These are phyloP conservation scores for Heteractis magnifica DNA, from an alignment of 92 coral and sea anemone species.

Conservation along the genomic window DNA sequence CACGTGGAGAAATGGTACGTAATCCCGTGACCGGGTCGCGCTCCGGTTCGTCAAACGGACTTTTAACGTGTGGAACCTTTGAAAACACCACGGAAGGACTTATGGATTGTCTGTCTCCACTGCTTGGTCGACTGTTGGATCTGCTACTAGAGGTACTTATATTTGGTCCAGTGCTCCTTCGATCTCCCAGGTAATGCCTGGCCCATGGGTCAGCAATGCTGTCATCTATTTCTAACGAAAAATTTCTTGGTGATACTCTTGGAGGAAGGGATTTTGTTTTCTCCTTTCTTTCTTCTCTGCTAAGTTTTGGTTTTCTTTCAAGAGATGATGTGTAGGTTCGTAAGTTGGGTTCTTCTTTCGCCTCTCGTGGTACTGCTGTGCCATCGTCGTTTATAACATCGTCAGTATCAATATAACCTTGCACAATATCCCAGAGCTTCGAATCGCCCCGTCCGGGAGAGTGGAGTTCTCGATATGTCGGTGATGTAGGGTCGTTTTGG, in stretches of 20 bases:
- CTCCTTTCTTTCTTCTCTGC: conserved; percentile 24
- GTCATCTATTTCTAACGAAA: conserved; percentile 42
- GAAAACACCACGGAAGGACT: conserved; percentile 48
- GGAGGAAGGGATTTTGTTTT: conserved; percentile 50
- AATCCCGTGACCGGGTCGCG: background rate
- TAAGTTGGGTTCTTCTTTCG: background rate
- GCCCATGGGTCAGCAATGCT: conserved; percentile 60
- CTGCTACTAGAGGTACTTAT: background rate
- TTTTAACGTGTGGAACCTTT: conserved; percentile 63
- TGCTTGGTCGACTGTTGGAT: background rate
- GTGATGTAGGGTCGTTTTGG: background rate
- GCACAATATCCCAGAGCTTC: conserved; percentile 42
- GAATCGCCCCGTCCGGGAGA: conserved; percentile 34
- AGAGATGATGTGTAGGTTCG: conserved; percentile 16
- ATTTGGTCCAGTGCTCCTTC: conserved; percentile 19
- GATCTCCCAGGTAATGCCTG: conserved; percentile 47
- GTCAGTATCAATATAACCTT: conserved; percentile 42
- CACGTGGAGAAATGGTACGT: conserved; percentile 1
- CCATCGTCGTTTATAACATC: conserved; percentile 18
- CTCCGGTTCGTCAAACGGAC: conserved; percentile 17
- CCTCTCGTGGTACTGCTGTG: background rate
- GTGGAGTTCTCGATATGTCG: background rate
- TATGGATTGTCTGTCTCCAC: conserved; percentile 2
- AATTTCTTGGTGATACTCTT: conserved; percentile 23
- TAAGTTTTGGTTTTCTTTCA: conserved; percentile 26